phyloP scores from a whole-genome alignment of 2,888 invertebrate species.

The Hoplodrina ambigua region DNA sequence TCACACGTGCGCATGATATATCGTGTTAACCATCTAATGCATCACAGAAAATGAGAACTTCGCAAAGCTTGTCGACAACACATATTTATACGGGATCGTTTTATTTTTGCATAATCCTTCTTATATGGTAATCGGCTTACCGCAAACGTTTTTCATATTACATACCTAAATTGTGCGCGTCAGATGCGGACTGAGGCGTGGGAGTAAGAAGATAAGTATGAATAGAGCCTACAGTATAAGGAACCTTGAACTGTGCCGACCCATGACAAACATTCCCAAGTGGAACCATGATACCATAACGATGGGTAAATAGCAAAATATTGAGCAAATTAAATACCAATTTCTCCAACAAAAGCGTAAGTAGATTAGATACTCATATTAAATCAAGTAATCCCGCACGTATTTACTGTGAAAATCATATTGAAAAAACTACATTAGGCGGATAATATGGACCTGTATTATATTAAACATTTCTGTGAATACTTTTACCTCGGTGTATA shows the following conservation, averaged over 20 bases:
- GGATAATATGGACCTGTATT: constrained; percentile 25
- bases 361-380: constrained; percentile 46
- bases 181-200: constrained; percentile 23
- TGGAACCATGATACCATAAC: constrained; percentile 42
- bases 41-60: constrained; percentile 59
- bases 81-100: constrained; percentile 47
- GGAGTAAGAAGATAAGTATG: constrained; percentile 23
- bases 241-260: constrained; percentile 54
- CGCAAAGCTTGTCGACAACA: constrained; percentile 46
- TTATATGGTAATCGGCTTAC: constrained; percentile 60
- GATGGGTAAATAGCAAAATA: constrained; percentile 47
- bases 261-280: constrained; percentile 54
- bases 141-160: constrained; percentile 56
- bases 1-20: constrained; percentile 69
- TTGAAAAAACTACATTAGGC: constrained; percentile 43
- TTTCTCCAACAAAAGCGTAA: constrained; percentile 50
- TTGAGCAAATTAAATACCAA: constrained; percentile 44
- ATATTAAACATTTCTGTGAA: constrained; percentile 32
- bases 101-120: constrained; percentile 61
- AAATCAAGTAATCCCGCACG: constrained; percentile 52
- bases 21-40: constrained; percentile 63
- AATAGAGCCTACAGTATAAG: constrained; percentile 31
- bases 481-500: constrained; percentile 17
- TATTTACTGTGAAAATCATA: constrained; percentile 48
- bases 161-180: constrained; percentile 44